Percentiles rank a stretch among this genome's conserved stretches.
Evolutionary conservation across 2,888 invertebrate species (phyloP).

Genomic region (Tachina grossa): DNA sequence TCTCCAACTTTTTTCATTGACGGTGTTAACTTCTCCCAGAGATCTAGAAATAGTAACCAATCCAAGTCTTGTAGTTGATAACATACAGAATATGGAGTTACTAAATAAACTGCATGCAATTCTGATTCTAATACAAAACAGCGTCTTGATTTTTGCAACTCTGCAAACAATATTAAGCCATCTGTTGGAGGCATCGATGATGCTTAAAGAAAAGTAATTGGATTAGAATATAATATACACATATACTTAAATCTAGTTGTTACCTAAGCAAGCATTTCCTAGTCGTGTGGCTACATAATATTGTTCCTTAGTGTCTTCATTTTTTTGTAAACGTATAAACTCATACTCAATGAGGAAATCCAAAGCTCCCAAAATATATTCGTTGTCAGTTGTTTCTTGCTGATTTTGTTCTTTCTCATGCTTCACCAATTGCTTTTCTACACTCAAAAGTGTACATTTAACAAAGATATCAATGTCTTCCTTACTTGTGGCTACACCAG

Average conservation of each 20-base stretch:
- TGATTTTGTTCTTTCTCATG: conserved; percentile 34
- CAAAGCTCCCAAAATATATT: conserved; percentile 85
- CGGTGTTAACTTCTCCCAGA: conserved; percentile 91
- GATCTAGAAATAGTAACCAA: conserved; percentile 89
- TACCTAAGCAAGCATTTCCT: conserved; percentile 93
- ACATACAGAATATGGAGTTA: conserved; percentile 95
- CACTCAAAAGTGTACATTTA: conserved; percentile 88
- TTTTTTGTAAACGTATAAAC: conserved; percentile 87
- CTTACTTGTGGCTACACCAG: conserved; percentile 89
- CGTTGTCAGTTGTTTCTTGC: conserved; percentile 38
- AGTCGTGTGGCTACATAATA: conserved; percentile 91
- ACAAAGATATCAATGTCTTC: conserved; percentile 90
- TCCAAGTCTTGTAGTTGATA: conserved; percentile 90
- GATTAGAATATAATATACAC: not conserved
- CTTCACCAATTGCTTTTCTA: conserved; percentile 73
- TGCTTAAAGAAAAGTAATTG: conserved; percentile 80
- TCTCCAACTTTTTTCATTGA: conserved; percentile 94
- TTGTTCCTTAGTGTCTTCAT: conserved; percentile 82
- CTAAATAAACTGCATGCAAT: conserved; percentile 96
- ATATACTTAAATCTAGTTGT: not conserved
- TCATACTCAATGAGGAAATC: conserved; percentile 91
- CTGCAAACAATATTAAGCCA: conserved; percentile 93
- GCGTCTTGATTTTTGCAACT: conserved; percentile 93
- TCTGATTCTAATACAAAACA: conserved; percentile 97
- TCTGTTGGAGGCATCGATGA: conserved; percentile 98